Conservation (phyloP, 2,797 vertebrate species). For the Pterois miles region DNA sequence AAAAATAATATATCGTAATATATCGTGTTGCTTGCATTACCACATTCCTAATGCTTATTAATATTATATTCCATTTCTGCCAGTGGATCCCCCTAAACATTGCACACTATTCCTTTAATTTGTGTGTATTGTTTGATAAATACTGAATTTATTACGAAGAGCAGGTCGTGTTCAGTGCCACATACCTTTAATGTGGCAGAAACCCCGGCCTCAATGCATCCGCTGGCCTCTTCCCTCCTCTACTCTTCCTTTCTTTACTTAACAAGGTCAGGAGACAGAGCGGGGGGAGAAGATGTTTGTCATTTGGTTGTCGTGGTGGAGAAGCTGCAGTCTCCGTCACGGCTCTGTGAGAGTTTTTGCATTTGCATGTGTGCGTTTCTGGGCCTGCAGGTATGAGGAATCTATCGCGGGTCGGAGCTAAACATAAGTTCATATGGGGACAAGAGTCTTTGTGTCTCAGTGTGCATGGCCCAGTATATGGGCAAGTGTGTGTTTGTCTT, state of each 20-base stretch:
- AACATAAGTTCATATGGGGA: slow-evolving; percentile 29
- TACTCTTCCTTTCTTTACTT: slow-evolving; percentile 66
- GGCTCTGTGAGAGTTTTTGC: not conserved
- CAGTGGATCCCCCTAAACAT: too few relatives aligned
- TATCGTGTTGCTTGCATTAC: too few relatives aligned
- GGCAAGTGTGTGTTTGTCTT: not conserved
- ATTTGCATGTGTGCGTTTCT: slow-evolving; percentile 12
- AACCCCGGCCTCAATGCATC: slow-evolving; percentile 40
- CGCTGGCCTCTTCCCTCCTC: slow-evolving; percentile 37
- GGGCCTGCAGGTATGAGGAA: slow-evolving; percentile 45
- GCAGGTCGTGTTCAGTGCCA: slow-evolving; percentile 42
- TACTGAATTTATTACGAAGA: too few relatives aligned
- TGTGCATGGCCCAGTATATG: not conserved
- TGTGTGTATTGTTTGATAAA: too few relatives aligned
- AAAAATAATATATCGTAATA: too few relatives aligned
- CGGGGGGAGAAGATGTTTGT: slow-evolving; percentile 55
- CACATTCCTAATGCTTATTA: too few relatives aligned
- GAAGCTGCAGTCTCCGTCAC: slow-evolving; percentile 45
- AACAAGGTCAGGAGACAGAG: slow-evolving; percentile 70
- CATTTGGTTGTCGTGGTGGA: slow-evolving; percentile 41
- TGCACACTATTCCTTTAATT: too few relatives aligned
- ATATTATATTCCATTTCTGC: too few relatives aligned
- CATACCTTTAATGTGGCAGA: slow-evolving; percentile 62
- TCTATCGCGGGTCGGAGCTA: slow-evolving; percentile 38
- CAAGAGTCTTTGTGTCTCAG: not conserved